Evolutionary conservation across 2,888 invertebrate genomes (phyloP).

Genomic region (Invenusta paracnida): DNA sequence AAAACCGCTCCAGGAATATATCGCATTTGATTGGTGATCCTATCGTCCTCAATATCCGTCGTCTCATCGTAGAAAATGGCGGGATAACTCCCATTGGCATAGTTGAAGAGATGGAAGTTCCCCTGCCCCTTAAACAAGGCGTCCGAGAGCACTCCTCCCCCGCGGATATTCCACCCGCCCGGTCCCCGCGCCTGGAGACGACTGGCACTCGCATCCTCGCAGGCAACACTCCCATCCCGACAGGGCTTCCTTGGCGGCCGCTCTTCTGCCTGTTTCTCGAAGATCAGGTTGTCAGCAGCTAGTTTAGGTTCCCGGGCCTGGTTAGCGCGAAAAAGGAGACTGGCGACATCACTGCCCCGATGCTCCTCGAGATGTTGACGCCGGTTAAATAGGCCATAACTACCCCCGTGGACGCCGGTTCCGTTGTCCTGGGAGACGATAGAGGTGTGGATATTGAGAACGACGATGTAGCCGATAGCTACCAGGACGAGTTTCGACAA

Average conservation of each 20-base stretch:
- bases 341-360: background rate
- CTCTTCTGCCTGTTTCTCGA: background rate
- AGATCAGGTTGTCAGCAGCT: background rate
- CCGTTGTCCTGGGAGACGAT: background rate
- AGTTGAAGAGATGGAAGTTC: slow-evolving; percentile 15
- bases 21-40: slow-evolving; percentile 53
- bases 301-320: background rate
- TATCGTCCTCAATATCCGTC: slow-evolving; percentile 49
- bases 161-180: background rate
- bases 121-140: slow-evolving; percentile 32
- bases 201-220: background rate
- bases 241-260: background rate
- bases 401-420: background rate
- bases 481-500: background rate
- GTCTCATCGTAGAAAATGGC: slow-evolving; percentile 31
- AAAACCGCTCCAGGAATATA: slow-evolving; percentile 47
- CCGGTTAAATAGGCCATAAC: too few relatives aligned
- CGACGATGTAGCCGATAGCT: background rate
- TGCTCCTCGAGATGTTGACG: too few relatives aligned
- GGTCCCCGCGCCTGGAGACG: background rate
- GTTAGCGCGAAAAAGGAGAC: background rate
- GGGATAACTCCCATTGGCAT: background rate
- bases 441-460: slow-evolving; percentile 14
- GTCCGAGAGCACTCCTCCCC: background rate
- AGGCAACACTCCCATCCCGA: background rate